Evolutionary conservation across 1,140 invertebrate species (phyloP).

Genomic region (Pseudomyrmex concolor): DNA sequence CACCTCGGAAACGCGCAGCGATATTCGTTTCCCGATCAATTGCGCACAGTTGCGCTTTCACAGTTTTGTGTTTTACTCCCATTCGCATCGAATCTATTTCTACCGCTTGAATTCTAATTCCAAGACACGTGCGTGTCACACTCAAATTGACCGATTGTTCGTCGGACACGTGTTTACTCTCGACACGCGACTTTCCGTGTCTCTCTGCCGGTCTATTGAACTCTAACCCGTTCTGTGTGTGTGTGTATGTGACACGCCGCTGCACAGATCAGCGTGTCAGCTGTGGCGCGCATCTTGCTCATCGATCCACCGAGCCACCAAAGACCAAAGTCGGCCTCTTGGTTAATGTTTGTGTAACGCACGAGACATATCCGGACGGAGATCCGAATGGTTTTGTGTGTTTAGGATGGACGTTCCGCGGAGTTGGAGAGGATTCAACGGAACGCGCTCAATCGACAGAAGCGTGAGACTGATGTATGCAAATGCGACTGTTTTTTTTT

Average conservation of each 20-base stretch:
- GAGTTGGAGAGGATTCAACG: neutral
- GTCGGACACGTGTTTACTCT: neutral
- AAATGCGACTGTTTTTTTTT: slow-evolving; percentile 17
- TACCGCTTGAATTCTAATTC: no score
- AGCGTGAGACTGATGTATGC: slow-evolving; percentile 27
- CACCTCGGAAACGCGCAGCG: no score
- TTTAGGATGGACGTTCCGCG: neutral
- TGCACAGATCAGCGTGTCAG: neutral
- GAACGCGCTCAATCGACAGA: neutral
- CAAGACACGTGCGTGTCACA: neutral
- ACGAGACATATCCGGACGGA: neutral
- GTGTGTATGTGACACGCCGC: neutral
- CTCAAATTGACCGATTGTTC: neutral
- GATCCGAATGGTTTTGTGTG: neutral
- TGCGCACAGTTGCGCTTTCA: no score
- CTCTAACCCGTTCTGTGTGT: neutral
- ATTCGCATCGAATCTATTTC: no score
- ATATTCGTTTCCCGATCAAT: no score
- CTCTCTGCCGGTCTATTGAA: slow-evolving; percentile 6
- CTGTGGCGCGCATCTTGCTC: neutral
- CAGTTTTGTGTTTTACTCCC: no score
- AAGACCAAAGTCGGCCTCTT: neutral
- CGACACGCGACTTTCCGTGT: slow-evolving; percentile 21
- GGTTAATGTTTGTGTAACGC: slow-evolving; percentile 4
- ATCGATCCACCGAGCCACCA: neutral